Evolutionary conservation across 2,888 invertebrate species (phyloP).

Genomic region (Drosophila ochracea): DNA sequence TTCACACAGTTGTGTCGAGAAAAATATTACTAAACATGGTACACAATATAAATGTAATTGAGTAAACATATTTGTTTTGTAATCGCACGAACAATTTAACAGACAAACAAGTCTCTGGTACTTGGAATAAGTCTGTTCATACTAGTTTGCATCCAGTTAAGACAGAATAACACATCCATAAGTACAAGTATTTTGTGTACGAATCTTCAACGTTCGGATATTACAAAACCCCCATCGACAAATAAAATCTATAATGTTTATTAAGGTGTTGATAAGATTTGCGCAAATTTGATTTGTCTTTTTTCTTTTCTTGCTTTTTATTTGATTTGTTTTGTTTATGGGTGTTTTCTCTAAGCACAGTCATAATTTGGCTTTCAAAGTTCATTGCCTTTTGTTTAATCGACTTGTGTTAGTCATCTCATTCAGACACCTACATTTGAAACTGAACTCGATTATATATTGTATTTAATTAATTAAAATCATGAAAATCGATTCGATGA

Average conservation of each 20-base stretch:
- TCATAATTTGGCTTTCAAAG: conserved; percentile 26
- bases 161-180: background rate
- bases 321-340: conserved; percentile 12
- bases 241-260: background rate
- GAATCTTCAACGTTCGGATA: background rate
- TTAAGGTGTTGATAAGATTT: background rate
- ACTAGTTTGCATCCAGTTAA: background rate
- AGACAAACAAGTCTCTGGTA: background rate
- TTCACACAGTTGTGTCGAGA: background rate
- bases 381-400: conserved; percentile 43
- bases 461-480: background rate
- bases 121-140: background rate
- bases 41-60: background rate
- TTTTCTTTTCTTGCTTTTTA: background rate
- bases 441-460: background rate
- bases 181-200: too few species aligned
- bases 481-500: background rate
- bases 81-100: background rate
- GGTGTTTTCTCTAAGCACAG: conserved; percentile 11
- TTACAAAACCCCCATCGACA: background rate
- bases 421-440: conserved; percentile 1
- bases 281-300: background rate
- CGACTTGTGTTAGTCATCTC: conserved; percentile 25
- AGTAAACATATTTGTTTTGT: background rate
- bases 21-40: background rate